These are phyloP conservation scores for Parelbella ahira DNA, from an alignment of 2,888 invertebrate genomes.

Conservation along the genomic window DNA sequence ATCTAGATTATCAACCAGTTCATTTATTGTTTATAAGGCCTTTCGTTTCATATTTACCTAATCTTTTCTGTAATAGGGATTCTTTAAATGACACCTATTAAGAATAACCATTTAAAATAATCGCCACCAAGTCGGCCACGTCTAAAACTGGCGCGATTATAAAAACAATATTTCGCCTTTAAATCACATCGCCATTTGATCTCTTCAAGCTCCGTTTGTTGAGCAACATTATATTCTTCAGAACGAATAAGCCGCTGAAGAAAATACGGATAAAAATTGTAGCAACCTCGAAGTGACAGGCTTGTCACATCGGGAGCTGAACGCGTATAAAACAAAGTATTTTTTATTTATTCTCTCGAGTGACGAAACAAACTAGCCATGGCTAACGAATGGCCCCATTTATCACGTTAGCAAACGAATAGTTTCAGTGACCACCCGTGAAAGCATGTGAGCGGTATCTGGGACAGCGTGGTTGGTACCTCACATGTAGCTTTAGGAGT, in stretches of 20 bases:
- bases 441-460: conserved; percentile 1
- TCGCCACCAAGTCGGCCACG: no score
- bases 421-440: conserved; percentile 19
- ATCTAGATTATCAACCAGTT: no score
- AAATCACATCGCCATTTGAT: conserved; percentile 11
- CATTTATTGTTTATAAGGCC: no score
- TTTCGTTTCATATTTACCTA: no score
- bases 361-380: conserved; percentile 26
- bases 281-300: conserved; percentile 15
- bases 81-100: no score
- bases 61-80: no score
- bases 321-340: conserved; percentile 13
- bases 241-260: conserved; percentile 4
- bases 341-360: conserved; percentile 7
- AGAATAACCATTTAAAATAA: no score
- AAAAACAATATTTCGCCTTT: conserved; percentile 3
- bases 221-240: conserved; percentile 8
- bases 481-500: background rate
- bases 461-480: conserved; percentile 5
- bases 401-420: conserved; percentile 21
- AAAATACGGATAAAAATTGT: conserved; percentile 18
- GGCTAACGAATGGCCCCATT: conserved; percentile 27
- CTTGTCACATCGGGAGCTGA: conserved; percentile 9
- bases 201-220: conserved; percentile 16
- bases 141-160: background rate